Base-by-base conservation (phyloP, 1,140 invertebrate genomes). In the Prorops nasuta region DNA sequence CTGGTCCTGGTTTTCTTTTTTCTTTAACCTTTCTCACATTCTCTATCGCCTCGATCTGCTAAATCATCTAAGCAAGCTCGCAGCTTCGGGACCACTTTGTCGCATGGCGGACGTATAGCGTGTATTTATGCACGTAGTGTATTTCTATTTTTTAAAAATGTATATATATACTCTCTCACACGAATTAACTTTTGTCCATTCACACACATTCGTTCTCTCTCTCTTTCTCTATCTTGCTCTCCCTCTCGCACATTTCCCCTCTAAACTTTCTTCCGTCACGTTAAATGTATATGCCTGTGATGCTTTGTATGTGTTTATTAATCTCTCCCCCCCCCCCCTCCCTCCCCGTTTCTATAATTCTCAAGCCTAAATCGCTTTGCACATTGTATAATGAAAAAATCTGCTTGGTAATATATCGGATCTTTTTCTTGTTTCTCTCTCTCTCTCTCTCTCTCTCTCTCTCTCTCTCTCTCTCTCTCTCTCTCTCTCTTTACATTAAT, bases 61-160 rank as follows among this genome's bases (percentile, higher is more conserved):
- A 48, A 19, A 18, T 24, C 16, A 22, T 48, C 36, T 48, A 46
- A 31, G 24, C 24, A 48, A 48, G 37, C 45, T 39, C 31, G 24
- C 19, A 47, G 32, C 42, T 56, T 46, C 36, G 39, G 51, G 63
- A 64, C 50, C 63, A 68, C 10, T 63, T 66, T 60, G 59, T 67
- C 61, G 32, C 53, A 51, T 51, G 44, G 47, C 54, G 59, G 36
- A 49, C 60, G 55, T 66, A 61, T 40, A 38, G 31, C 34, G 52
- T 63, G 49, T 44, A 15, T 51, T 49, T 36, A 55, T 55, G 56
- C 53, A 64, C 49, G 54, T 58, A 61, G 54, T 44, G 37, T 61
- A 67, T 53, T 58, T 58, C 47, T 61, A 63, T 63, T n/a, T n/a
- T n/a, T 63, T 50, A 52, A 61, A 67, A 63, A 54, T 63, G 50